Percentiles rank a stretch among this genome's conserved stretches.
These are phyloP conservation scores for Arctocebus calabarensis DNA, from an alignment of 2,797 vertebrate genomes.

Conservation along the genomic window DNA sequence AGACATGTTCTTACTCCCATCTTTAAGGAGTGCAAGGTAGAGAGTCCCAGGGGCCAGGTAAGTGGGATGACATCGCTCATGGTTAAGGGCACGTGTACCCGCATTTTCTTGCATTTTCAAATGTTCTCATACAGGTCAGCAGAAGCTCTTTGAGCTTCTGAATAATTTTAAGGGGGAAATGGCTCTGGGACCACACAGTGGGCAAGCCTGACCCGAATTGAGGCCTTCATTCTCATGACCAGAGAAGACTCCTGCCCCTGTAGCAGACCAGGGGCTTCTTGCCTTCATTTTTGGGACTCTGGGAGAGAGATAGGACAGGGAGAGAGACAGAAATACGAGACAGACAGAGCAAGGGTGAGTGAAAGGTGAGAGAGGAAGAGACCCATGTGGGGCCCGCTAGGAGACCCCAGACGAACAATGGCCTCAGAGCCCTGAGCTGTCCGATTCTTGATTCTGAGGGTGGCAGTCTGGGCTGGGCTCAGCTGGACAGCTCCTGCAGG, in stretches of 20 bases:
- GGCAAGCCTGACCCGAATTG: rapidly evolving
- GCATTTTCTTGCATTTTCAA: not conserved
- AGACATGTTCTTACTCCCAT: rapidly evolving
- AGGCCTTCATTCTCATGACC: rapidly evolving
- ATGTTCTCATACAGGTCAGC: not conserved
- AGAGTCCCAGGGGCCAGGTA: rapidly evolving
- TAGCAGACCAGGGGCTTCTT: not conserved
- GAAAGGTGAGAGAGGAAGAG: no score
- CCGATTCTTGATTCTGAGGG: not conserved
- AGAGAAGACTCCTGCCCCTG: rapidly evolving
- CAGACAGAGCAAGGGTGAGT: no score
- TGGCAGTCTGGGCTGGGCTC: not conserved
- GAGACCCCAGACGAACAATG: no score
- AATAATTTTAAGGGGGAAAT: not conserved
- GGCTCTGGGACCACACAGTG: rapidly evolving
- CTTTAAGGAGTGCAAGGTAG: rapidly evolving
- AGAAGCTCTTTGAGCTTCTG: not conserved
- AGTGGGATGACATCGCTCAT: rapidly evolving
- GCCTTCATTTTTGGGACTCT: not conserved
- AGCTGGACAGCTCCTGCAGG: rapidly evolving
- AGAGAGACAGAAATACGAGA: not conserved
- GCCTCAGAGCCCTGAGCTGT: not conserved
- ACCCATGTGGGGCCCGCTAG: rapidly evolving
- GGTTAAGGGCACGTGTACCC: not conserved
- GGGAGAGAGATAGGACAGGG: no score